These are phyloP conservation scores for Celastrina argiolus DNA, from an alignment of 2,888 invertebrate genomes.

Conservation along the genomic window DNA sequence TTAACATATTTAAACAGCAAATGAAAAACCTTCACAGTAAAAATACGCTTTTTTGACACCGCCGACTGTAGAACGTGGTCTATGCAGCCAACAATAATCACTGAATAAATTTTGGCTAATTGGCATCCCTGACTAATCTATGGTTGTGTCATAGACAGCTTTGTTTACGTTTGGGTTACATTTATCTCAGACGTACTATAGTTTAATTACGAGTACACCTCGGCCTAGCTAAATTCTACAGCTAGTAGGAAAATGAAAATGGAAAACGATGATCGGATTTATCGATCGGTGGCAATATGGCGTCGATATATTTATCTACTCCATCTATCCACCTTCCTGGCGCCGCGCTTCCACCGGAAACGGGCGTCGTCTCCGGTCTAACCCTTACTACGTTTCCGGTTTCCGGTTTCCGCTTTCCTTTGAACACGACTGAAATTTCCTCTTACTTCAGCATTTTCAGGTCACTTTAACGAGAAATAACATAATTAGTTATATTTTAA, in stretches of 20 bases:
- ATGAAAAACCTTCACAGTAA: too few species aligned
- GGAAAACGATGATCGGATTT: conserved; percentile 70
- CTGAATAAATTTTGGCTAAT: too few species aligned
- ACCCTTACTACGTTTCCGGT: conserved; percentile 76
- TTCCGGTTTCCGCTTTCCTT: conserved; percentile 69
- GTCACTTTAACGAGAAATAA: conserved; percentile 39
- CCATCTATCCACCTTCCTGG: conserved; percentile 65
- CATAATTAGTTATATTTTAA: conserved; percentile 11
- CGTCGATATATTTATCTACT: conserved; percentile 68
- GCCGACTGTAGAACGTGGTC: too few species aligned
- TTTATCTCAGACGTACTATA: too few species aligned
- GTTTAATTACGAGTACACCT: too few species aligned
- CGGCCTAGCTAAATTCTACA: too few species aligned
- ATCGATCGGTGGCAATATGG: conserved; percentile 72
- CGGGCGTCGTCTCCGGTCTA: conserved; percentile 73
- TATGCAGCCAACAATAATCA: too few species aligned
- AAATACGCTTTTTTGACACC: too few species aligned
- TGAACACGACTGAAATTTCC: conserved; percentile 60
- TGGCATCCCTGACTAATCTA: too few species aligned
- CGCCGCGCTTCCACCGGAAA: conserved; percentile 73
- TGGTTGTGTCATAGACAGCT: too few species aligned
- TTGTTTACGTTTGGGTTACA: too few species aligned
- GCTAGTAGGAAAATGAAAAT: conserved; percentile 51
- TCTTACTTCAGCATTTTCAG: conserved; percentile 46
- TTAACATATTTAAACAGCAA: too few species aligned